These are phyloP conservation scores for Orussus abietinus DNA, from an alignment of 1,140 invertebrate species.

Conservation along the genomic window DNA sequence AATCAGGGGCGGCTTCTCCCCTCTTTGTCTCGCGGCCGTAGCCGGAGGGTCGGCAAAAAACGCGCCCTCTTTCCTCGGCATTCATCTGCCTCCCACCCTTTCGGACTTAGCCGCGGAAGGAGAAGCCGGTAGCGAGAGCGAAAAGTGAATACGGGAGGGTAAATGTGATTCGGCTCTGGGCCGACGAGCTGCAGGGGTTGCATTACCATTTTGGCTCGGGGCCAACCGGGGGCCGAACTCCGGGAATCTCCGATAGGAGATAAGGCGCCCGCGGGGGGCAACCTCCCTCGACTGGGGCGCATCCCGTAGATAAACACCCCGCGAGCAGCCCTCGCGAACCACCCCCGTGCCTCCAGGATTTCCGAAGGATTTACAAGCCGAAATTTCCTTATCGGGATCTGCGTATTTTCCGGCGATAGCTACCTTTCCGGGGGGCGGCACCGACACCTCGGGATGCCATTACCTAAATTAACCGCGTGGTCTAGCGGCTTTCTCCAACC, in stretches of 20 bases:
- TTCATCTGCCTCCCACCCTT: constrained; percentile 8
- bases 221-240: constrained; percentile 26
- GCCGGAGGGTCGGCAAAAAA: too few relatives aligned
- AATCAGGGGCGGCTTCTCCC: too few relatives aligned
- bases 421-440: constrained; percentile 7
- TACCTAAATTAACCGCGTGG: too few relatives aligned
- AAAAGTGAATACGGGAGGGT: constrained; percentile 38
- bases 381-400: constrained; percentile 32
- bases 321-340: constrained; percentile 6
- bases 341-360: constrained; percentile 16
- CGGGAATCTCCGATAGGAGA: constrained; percentile 31
- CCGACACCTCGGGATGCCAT: constrained; percentile 7
- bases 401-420: constrained; percentile 3
- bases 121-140: constrained; percentile 22
- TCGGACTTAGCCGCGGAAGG: constrained; percentile 16
- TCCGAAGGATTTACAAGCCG: constrained; percentile 26
- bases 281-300: constrained; percentile 9
- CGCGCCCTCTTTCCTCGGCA: constrained; percentile 3
- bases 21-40: too few relatives aligned
- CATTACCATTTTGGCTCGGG: constrained; percentile 37
- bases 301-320: constrained; percentile 14
- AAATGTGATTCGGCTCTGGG: constrained; percentile 30
- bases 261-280: constrained; percentile 27
- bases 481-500: too few relatives aligned
- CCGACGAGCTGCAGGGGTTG: constrained; percentile 19